Conservation (phyloP, 2,113 vertebrate genomes). For the Channa argus region DNA sequence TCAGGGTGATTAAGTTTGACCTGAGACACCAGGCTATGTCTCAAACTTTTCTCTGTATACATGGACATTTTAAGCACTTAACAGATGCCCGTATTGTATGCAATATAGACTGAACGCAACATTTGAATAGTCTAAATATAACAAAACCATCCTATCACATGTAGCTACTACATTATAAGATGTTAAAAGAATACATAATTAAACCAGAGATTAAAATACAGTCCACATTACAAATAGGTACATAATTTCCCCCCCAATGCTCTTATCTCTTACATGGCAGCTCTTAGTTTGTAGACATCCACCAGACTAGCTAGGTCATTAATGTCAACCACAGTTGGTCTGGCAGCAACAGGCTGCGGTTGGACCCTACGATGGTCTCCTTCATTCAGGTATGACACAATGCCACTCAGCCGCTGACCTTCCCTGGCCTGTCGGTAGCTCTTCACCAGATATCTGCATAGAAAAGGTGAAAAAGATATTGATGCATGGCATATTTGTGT, state of each 20-base stretch:
- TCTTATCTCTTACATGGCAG: slow-evolving; percentile 85
- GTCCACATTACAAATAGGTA: background rate
- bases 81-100: too few relatives aligned
- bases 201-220: background rate
- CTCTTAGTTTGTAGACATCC: slow-evolving; percentile 91
- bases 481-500: background rate
- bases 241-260: background rate
- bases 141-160: background rate
- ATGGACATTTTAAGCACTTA: too few relatives aligned
- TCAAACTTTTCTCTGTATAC: too few relatives aligned
- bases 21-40: too few relatives aligned
- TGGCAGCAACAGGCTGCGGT: slow-evolving; percentile 87
- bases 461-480: background rate
- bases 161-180: background rate
- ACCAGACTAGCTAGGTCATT: slow-evolving; percentile 86
- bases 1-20: too few relatives aligned
- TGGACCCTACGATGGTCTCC: slow-evolving; percentile 84
- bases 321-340: slow-evolving; percentile 81
- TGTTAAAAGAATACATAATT: too few relatives aligned
- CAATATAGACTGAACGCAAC: too few relatives aligned
- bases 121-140: background rate
- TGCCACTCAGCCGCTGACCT: slow-evolving; percentile 89
- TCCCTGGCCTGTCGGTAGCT: slow-evolving; percentile 89
- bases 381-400: slow-evolving; percentile 94
- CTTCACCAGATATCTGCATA: slow-evolving; percentile 92